Evolutionary conservation across 2,113 vertebrate species (phyloP).

Genomic region (Scartelaos histophorus): DNA sequence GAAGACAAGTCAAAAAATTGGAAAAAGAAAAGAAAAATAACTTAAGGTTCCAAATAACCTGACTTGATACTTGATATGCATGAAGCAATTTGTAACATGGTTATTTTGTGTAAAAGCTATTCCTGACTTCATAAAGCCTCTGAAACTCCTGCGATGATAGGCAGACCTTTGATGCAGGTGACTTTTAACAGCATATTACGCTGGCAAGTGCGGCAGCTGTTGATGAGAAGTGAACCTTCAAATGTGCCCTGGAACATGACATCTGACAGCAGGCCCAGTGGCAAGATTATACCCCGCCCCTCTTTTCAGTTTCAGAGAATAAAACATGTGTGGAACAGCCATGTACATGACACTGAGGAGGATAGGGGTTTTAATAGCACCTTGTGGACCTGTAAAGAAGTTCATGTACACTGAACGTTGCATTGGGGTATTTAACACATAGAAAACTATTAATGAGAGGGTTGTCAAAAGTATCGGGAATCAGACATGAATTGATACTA

Average conservation of each 20-base stretch:
- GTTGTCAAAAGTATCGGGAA: too few species aligned
- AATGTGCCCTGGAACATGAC: slow-evolving; percentile 52
- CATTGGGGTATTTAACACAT: too few species aligned
- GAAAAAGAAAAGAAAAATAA: slow-evolving; percentile 21
- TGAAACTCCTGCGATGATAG: slow-evolving; percentile 18
- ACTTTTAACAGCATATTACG: slow-evolving; percentile 39
- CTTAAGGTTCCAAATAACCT: slow-evolving; percentile 39
- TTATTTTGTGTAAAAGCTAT: slow-evolving; percentile 32
- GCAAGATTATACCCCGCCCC: background rate
- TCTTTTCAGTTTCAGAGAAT: slow-evolving; percentile 30
- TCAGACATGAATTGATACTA: too few species aligned
- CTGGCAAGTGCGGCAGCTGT: slow-evolving; percentile 23
- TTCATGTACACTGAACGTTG: too few species aligned
- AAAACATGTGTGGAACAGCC: slow-evolving; percentile 30
- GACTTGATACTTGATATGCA: slow-evolving; percentile 48
- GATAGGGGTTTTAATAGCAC: slow-evolving; percentile 24
- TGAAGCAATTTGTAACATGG: slow-evolving; percentile 43
- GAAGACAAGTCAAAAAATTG: slow-evolving; percentile 27
- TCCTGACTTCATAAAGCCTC: slow-evolving; percentile 36
- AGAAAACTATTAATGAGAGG: too few species aligned
- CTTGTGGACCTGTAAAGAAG: too few species aligned
- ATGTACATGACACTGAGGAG: slow-evolving; percentile 5
- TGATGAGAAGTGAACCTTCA: slow-evolving; percentile 49
- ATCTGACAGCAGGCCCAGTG: slow-evolving; percentile 43
- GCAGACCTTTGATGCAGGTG: slow-evolving; percentile 52